Evolutionary conservation across 2,113 vertebrate species (phyloP).

Genomic region (Tupaia chinensis): DNA sequence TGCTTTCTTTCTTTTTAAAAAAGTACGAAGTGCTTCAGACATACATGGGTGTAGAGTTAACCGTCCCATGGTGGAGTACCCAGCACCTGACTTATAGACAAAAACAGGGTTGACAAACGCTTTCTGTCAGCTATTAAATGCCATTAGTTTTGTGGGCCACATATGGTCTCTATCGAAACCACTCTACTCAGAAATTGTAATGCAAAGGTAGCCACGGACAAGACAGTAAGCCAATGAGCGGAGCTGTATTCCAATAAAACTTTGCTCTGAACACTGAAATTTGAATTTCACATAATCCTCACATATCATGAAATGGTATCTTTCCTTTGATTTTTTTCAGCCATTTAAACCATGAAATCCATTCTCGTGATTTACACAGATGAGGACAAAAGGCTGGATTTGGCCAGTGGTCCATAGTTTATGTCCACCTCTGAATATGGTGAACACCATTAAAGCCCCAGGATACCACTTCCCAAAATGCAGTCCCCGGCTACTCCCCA

Average conservation of each 20-base stretch:
- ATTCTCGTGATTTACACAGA: background rate
- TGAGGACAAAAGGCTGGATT: background rate
- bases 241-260: background rate
- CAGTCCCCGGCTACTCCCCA: too few species aligned
- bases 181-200: background rate
- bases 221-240: background rate
- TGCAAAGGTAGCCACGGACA: rapidly evolving
- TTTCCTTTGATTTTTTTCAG: background rate
- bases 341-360: background rate
- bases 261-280: background rate
- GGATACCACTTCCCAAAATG: background rate
- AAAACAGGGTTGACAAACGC: background rate
- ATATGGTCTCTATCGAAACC: background rate
- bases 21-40: background rate
- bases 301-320: background rate
- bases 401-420: background rate
- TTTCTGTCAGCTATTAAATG: background rate
- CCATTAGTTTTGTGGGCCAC: background rate
- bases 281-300: background rate
- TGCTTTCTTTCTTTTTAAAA: background rate
- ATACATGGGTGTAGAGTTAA: background rate
- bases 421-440: background rate
- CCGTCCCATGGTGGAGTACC: rapidly evolving
- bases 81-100: background rate
- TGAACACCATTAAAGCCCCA: background rate